Evolutionary conservation across 2,888 invertebrate genomes (phyloP).

Genomic region (Pteria penguin): DNA sequence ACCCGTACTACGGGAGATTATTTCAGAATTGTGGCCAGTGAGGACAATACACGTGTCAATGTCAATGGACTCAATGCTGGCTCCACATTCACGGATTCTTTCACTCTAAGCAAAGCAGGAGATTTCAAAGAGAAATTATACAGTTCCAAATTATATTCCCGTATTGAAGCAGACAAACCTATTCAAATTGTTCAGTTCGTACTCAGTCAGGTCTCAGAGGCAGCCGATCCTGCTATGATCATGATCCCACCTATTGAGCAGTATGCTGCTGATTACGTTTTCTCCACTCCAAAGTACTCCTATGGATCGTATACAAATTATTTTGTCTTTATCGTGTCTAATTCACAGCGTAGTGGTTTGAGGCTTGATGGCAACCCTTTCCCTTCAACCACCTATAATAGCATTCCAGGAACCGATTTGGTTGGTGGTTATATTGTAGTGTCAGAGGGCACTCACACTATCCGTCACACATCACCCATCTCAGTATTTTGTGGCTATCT

Average conservation of each 20-base stretch:
- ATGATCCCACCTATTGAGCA: slow-evolving; percentile 66
- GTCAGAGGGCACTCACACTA: slow-evolving; percentile 52
- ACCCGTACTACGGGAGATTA: slow-evolving; percentile 64
- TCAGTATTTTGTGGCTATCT: slow-evolving; percentile 63
- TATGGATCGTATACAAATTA: slow-evolving; percentile 52
- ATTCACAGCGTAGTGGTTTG: slow-evolving; percentile 46
- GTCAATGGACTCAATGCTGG: slow-evolving; percentile 30
- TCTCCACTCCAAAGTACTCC: slow-evolving; percentile 58
- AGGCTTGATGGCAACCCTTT: slow-evolving; percentile 46
- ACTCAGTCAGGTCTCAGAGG: slow-evolving; percentile 59
- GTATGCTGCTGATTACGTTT: slow-evolving; percentile 48
- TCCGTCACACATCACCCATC: slow-evolving; percentile 57
- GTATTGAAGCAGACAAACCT: slow-evolving; percentile 49
- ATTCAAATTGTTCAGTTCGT: slow-evolving; percentile 61
- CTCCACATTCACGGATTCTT: slow-evolving; percentile 29
- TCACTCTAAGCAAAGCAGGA: slow-evolving; percentile 35
- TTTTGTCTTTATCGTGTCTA: slow-evolving; percentile 56
- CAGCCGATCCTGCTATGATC: slow-evolving; percentile 67
- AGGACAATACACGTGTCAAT: slow-evolving; percentile 47
- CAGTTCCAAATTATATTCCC: slow-evolving; percentile 39
- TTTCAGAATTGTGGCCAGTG: slow-evolving; percentile 58
- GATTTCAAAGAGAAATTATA: slow-evolving; percentile 35
- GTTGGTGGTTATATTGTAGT: slow-evolving; percentile 54
- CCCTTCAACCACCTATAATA: slow-evolving; percentile 43
- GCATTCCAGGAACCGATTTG: slow-evolving; percentile 48